These are phyloP conservation scores for Diplodus puntazzo DNA, from an alignment of 2,797 vertebrate species.

Conservation along the genomic window DNA sequence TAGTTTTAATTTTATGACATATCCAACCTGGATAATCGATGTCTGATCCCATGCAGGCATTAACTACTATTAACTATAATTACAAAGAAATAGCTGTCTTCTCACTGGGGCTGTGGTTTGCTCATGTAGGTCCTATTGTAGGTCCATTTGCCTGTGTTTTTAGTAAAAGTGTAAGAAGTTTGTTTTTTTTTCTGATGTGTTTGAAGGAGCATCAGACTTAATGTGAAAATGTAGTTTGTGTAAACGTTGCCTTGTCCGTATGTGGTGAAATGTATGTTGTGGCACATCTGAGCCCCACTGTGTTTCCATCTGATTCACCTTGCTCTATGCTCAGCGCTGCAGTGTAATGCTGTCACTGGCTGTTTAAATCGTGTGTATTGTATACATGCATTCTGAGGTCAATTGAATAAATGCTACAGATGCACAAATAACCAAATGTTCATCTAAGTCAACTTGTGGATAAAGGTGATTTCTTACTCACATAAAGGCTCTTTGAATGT, in stretches of 20 bases:
- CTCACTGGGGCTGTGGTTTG: no score
- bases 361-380: background rate
- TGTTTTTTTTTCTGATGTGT: background rate
- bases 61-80: no score
- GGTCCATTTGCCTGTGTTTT: no score
- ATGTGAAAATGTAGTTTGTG: no score
- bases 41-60: no score
- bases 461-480: conserved; percentile 19
- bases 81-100: no score
- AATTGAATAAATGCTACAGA: background rate
- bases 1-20: no score
- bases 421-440: background rate
- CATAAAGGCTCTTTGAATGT: conserved; percentile 19
- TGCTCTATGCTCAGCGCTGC: conserved; percentile 13
- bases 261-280: background rate
- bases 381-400: background rate
- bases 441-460: background rate
- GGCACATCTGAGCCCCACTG: background rate
- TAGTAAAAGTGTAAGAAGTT: background rate
- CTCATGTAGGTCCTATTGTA: no score
- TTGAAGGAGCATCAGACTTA: background rate
- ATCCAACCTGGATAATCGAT: no score
- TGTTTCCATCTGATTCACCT: conserved; percentile 23
- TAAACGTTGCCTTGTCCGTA: background rate
- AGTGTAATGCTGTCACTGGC: conserved; percentile 2